These are phyloP conservation scores for Aspidiotus rigidus DNA, from an alignment of 2,888 invertebrate species.

Conservation along the genomic window DNA sequence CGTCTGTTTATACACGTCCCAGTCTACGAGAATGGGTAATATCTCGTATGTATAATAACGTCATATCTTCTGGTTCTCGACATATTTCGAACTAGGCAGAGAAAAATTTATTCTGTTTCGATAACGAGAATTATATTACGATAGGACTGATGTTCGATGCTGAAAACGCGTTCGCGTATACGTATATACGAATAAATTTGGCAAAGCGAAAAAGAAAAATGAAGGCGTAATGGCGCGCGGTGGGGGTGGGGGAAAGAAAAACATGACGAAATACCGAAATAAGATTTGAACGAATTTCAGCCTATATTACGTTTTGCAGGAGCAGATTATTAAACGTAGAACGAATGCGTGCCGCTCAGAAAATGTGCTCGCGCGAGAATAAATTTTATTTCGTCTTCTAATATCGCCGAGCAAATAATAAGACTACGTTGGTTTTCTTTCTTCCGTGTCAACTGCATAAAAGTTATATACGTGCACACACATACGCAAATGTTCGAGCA, in stretches of 20 bases:
- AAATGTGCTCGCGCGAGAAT: too few relatives aligned
- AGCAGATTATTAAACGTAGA: background rate
- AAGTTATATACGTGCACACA: too few relatives aligned
- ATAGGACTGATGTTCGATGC: slow-evolving; percentile 22
- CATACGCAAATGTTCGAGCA: too few relatives aligned
- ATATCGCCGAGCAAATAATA: too few relatives aligned
- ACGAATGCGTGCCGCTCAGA: background rate
- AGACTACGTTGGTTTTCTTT: too few relatives aligned
- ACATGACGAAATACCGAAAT: background rate
- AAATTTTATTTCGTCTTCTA: too few relatives aligned
- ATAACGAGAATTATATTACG: slow-evolving; percentile 27
- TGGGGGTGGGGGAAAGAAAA: background rate
- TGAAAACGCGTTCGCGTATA: background rate
- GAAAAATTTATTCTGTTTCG: slow-evolving; percentile 16
- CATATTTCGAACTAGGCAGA: slow-evolving; percentile 18
- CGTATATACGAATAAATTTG: too few relatives aligned
- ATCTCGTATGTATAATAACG: slow-evolving; percentile 23
- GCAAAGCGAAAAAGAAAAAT: too few relatives aligned
- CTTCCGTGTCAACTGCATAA: too few relatives aligned
- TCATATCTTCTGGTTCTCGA: background rate
- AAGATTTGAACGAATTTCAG: background rate
- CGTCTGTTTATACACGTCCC: background rate
- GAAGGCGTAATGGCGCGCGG: too few relatives aligned
- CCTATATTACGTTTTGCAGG: background rate
- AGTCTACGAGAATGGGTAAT: slow-evolving; percentile 12